Evolutionary conservation across 2,888 invertebrate genomes (phyloP).

Genomic region (Hirudinaria manillensis): DNA sequence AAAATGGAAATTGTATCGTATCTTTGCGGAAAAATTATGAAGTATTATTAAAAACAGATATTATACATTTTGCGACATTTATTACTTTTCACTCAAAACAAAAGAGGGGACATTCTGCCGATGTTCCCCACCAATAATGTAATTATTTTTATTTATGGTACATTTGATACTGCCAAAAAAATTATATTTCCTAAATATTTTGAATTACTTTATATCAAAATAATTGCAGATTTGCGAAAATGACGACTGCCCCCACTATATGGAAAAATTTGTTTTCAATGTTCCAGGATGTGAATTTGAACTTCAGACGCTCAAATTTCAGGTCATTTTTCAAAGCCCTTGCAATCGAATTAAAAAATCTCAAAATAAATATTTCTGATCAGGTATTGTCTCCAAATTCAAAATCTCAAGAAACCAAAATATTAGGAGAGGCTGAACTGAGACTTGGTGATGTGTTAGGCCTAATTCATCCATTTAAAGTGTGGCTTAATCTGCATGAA

Average conservation of each 20-base stretch:
- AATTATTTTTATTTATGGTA: too few species aligned
- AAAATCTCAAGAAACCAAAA: conserved; percentile 40
- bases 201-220: background rate
- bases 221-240: conserved; percentile 62
- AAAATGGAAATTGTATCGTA: too few species aligned
- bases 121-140: too few species aligned
- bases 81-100: too few species aligned
- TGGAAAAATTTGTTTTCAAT: conserved; percentile 68
- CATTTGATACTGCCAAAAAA: too few species aligned
- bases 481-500: conserved; percentile 72
- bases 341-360: too few species aligned
- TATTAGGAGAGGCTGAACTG: conserved; percentile 63
- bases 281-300: conserved; percentile 62
- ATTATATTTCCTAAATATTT: too few species aligned
- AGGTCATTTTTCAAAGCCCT: conserved; percentile 58
- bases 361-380: too few species aligned
- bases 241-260: conserved; percentile 68
- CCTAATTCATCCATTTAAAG: conserved; percentile 63
- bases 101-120: too few species aligned
- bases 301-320: conserved; percentile 63
- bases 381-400: background rate
- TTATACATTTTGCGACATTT: too few species aligned
- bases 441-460: conserved; percentile 61
- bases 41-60: too few species aligned
- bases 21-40: too few species aligned